Evolutionary conservation across 1,140 invertebrate genomes (phyloP).

Genomic region (Steinernema khuongi): DNA sequence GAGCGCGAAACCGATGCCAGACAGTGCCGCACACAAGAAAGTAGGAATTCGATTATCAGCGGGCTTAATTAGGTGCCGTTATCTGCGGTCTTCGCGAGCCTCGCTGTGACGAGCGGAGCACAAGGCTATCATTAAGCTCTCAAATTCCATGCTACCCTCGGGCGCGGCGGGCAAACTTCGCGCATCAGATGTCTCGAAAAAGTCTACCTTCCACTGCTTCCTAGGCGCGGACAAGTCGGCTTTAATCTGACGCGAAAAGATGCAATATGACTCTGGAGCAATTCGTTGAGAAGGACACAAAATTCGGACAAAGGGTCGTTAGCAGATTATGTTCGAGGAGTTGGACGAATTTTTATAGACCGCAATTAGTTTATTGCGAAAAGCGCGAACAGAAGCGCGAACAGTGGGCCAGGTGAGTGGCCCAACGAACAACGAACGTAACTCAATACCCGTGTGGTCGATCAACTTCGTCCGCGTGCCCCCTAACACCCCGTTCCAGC

Average conservation of each 20-base stretch:
- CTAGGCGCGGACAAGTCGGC: too few species aligned
- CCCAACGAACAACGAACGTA: not conserved
- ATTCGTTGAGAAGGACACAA: not conserved
- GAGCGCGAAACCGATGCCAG: not conserved
- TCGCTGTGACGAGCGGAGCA: too few species aligned
- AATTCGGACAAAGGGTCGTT: not conserved
- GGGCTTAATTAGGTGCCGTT: not conserved
- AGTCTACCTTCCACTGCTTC: too few species aligned
- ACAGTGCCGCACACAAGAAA: slow-evolving; percentile 1
- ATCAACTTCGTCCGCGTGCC: not conserved
- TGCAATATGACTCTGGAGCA: too few species aligned
- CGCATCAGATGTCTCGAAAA: too few species aligned
- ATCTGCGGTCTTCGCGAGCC: not conserved
- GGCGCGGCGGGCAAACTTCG: too few species aligned
- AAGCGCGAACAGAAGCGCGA: not conserved
- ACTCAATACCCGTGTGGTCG: too few species aligned
- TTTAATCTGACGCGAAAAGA: too few species aligned
- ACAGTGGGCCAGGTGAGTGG: not conserved
- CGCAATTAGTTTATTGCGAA: not conserved
- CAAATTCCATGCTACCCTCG: not conserved
- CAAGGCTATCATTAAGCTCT: not conserved
- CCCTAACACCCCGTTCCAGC: not conserved
- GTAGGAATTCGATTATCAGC: not conserved
- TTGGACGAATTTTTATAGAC: not conserved
- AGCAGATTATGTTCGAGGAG: not conserved